Evolutionary conservation across 1,140 invertebrate genomes (phyloP), one percentile per base, ranked within the genome.

Genomic region (Lordiphosa collinella): DNA sequence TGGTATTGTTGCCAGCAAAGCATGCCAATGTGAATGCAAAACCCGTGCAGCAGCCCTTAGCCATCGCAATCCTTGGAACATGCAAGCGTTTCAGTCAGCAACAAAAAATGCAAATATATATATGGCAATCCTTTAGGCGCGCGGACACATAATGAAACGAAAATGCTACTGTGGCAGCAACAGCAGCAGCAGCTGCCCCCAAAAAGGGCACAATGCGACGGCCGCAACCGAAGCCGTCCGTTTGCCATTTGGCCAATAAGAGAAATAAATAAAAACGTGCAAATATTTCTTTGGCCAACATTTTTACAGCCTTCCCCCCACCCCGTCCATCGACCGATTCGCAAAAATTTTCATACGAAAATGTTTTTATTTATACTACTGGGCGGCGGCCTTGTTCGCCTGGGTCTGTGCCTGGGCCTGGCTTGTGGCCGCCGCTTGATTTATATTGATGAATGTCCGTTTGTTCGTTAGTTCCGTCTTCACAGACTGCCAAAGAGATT

Each of bases 381-480:
- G 63, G 47, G 25, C 29, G 53, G 52, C 34, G 46, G 48, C 48
- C 36, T 25, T 37, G 48, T 53, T 8, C 43, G 32, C 18, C 43
- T 46, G 11, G 11, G 11, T 6, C 32, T 49, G 53, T 4, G 3
- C 34, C 43, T 61, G 66, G 55, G 62, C 50, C 46, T 52, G 55
- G 62, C 60, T 71, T 86, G 75, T 76, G 82, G 80, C 66, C 71
- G 71, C 37, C 49, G 75, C 75, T 86, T 86, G 80, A 86, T 86
- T 86, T 86, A 86, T 86, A 86, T 86, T 86, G 80, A 86, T 86
- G 80, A 86, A 86, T 76, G 80, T 72, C 76, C 78, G 78, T 84
- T 84, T 84, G 78, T 84, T 84, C 78, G 78, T 84, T 84, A 84
- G 78, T 82, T 80, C 76, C 76, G 76, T 80, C 76, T 80, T 80